Evolutionary conservation across 2,113 vertebrate genomes (phyloP), one percentile per base, ranked within the genome.

Genomic region (Herpetotheres cachinnans): DNA sequence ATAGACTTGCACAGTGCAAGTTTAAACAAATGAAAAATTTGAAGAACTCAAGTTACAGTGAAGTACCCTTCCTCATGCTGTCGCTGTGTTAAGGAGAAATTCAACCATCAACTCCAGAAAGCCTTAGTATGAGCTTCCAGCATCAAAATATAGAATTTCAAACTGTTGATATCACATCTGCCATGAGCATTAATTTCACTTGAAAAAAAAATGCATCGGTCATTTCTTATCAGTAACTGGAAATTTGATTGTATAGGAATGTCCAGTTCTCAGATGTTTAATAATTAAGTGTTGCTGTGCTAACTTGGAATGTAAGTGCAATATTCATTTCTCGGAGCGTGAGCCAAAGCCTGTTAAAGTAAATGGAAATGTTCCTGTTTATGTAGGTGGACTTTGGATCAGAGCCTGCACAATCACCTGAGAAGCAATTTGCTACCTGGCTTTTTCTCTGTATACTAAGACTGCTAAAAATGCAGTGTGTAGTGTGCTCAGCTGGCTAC

Each of bases 361-460:
- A 73, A 79, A 65, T 92, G 73, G 81, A 54, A 95, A 92, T 84
- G 50, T 74, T 95, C 65, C 66, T 82, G 47, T 94, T 95, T 84
- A 62, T 91, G 29, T 80, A 76, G 82, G 81, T 70, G 56, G 32
- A 38, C 62, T 91, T 91, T 97, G 96, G 91, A 95, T 58, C 78
- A 80, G 40, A 94, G 89, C 96, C 91, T 96, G 91, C 61, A 88
- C 74, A 85, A 90, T 91, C 89, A 96, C 81, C 86, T 91, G 94
- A 95, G 91, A 91, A 66, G 54, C 65, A 93, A 56, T 95, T 96
- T 96, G 52, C 62, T 95, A 72, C 78, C 73, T 91, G 73, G 1
- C 10, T 72, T 81, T 90, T 63, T 13, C 36, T 52, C 61, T 67
- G 24, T 65, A 2, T 42, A 2, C 56, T 49, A 71, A 59, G 21